phyloP scores from a whole-genome alignment of 2,113 vertebrate genomes.

The Macaca fascicularis region DNA sequence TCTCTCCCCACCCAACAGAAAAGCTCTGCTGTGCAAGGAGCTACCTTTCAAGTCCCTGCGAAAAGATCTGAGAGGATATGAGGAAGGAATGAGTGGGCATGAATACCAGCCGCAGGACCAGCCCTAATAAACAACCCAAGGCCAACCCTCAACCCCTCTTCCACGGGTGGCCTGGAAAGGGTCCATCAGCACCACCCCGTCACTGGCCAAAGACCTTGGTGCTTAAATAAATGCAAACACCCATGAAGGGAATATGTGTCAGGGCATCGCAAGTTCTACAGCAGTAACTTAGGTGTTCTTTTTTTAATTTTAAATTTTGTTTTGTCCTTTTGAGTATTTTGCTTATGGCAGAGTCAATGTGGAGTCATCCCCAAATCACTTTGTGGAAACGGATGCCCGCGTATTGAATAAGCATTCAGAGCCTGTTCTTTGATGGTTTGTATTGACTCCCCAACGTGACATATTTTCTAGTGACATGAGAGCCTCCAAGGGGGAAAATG shows the following conservation, averaged over 20 bases:
- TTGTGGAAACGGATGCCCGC: too few relatives aligned
- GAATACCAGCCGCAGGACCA: too few relatives aligned
- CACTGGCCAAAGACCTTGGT: rapidly evolving
- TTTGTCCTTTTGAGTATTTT: background rate
- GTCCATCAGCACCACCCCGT: rapidly evolving
- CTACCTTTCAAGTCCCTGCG: background rate
- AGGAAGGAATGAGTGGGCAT: too few relatives aligned
- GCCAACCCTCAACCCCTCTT: background rate
- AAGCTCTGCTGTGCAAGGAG: background rate
- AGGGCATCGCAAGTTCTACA: background rate
- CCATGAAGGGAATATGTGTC: rapidly evolving
- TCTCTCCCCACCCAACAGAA: background rate
- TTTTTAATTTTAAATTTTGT: background rate
- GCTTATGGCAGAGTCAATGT: rapidly evolving
- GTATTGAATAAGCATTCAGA: rapidly evolving
- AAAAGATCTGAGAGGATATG: background rate
- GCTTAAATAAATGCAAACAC: background rate
- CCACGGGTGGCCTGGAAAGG: background rate
- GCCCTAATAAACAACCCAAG: rapidly evolving
- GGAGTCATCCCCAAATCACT: background rate
- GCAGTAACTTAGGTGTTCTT: background rate
- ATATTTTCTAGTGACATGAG: background rate
- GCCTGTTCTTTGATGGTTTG: too few relatives aligned
- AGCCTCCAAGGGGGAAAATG: background rate
- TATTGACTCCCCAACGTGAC: background rate